Base-by-base conservation (phyloP, 1,140 invertebrate genomes). In the Ooceraea biroi region DNA sequence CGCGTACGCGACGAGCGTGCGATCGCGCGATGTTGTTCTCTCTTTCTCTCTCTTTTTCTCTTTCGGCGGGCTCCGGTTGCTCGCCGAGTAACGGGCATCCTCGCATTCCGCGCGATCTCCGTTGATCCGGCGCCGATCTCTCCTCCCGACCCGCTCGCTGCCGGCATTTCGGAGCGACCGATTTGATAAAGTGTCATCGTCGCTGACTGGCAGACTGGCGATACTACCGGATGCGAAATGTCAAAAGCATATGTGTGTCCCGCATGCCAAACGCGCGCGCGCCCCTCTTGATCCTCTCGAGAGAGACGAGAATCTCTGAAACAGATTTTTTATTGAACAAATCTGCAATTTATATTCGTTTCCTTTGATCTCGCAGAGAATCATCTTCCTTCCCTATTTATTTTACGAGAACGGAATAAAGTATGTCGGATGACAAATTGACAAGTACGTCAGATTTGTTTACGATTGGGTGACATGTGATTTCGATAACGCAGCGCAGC, bases 201-300 rank as follows among this genome's bases (percentile, higher is more conserved):
- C 41, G 73, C n/a, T 48, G n/a, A 27, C n/a, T 41, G 48, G 77
- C 73, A 46, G 22, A 46, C 63, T 36, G 36, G 10, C 11, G 69
- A 88, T 58, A 85, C 85, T 85, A 88, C 88, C 90, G 90, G 91
- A 92, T 86, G 86, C 87, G 84, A 92, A 92, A 92, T 77, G 92
- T 92, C 92, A 92, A 92, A 91, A 92, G 87, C 91, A 89, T 92
- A 91, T 91, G 89, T 25, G 73, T 89, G 68, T 36, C 36, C 52
- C 25, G 25, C 57, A 41, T 63, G 46, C 41, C 52, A 83, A 82
- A 68, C 65, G 48, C 55, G 78, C 60, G 76, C 58, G 60, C 71
- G 71, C 52, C 44, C 27, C 57, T 85, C 69, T 73, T 58, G 19
- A 25, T 7, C 17, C 50, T 14, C 17, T 17, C 8, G 7, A 11